Evolutionary conservation across 2,888 invertebrate genomes (phyloP), one percentile per base, ranked within the genome.

Genomic region (Apamea monoglypha): DNA sequence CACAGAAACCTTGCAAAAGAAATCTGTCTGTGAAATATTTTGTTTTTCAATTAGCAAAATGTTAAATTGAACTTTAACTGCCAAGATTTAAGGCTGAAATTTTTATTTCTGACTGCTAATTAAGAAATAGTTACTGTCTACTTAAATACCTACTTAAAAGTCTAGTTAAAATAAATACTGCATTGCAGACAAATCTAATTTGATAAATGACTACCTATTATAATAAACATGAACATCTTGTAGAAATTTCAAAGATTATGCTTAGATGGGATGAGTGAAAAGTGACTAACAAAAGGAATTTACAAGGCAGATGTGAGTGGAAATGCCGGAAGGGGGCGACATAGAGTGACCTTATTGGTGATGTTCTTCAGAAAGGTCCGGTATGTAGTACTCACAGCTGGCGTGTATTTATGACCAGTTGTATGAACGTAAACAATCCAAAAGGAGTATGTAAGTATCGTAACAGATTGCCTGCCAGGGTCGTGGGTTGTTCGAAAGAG

Each of bases 1-100:
- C 84, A 75, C 2, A 21, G 69, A 59, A 72, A 87, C 72, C 61
- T 53, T n/a, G 36, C 44, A 61, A 75, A 75, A 68, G 36, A 76
- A 75, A 83, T 63, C 63, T 63, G 56, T 47, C 59, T 76, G 70
- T 25, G 44, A 87, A 59, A 59, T 50, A 61, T n/a, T 61, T 82
- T 2, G 47, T 47, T 69, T 86, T 64, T 1, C 64, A 73, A 86
- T 61, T 59, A 67, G 40, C 12, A 8, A 64, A 40, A 32, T 70
- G 36, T 16, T 6, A 85, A 73, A 69, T 64, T 76, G 18, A 44
- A 64, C 76, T 78, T 61, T 73, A 79, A 63, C 21, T 10, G 3
- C 5, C 3, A 59, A n/a, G 0, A 0, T 44, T 47, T 86, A 86
- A 70, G 29, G 63, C 32, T 69, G 47, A 82, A 40, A 76, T 74